These are phyloP conservation scores for Oceanodroma tethys DNA, from an alignment of 2,113 vertebrate genomes.

Conservation along the genomic window DNA sequence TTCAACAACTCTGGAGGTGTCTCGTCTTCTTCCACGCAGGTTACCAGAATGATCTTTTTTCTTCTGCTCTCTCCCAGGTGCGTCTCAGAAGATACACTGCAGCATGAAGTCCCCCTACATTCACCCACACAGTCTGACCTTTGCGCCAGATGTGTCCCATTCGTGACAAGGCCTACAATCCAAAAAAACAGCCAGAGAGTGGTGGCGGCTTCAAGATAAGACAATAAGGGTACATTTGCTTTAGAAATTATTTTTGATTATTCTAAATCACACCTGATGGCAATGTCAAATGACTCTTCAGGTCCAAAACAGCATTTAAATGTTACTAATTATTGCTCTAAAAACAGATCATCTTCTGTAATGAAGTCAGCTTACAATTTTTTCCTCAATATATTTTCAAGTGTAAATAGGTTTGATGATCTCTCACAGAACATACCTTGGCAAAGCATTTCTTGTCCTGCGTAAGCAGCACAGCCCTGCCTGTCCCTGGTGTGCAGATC, in stretches of 20 bases:
- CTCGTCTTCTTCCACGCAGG: not conserved
- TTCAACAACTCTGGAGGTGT: not conserved
- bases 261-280: not conserved
- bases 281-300: not conserved
- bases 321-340: not conserved
- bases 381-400: not conserved
- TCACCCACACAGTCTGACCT: constrained; percentile 92
- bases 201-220: not conserved
- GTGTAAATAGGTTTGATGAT: not conserved
- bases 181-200: not conserved
- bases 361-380: not conserved
- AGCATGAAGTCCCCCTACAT: constrained; percentile 93
- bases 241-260: not conserved
- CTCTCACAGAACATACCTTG: constrained; percentile 76
- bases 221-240: not conserved
- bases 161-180: constrained; percentile 82
- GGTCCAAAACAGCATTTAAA: not conserved
- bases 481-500: constrained; percentile 86
- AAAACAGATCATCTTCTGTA: not conserved
- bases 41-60: constrained; percentile 43
- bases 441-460: constrained; percentile 97
- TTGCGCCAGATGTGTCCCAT: constrained; percentile 90
- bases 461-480: constrained; percentile 89
- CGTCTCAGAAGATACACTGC: constrained; percentile 91
- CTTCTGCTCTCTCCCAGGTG: constrained; percentile 74